phyloP scores from a whole-genome alignment of 2,113 vertebrate genomes.

The Urocynchramus pylzowi region DNA sequence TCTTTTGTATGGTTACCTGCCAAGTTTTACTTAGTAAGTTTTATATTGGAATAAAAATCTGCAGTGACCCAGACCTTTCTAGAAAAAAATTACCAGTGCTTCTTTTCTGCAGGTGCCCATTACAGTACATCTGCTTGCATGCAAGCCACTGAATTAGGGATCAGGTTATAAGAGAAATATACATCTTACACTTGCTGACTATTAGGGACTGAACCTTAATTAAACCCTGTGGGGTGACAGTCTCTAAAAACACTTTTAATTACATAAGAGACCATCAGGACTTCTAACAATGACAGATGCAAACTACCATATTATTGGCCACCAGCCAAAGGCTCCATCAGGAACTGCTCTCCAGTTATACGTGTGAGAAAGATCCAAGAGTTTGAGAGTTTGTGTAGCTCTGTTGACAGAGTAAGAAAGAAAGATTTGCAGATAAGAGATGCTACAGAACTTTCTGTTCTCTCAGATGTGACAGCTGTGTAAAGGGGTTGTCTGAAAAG shows the following conservation, averaged over 20 bases:
- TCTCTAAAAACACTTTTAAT: slow-evolving; percentile 56
- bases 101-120: not conserved
- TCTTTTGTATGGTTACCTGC: not conserved
- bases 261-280: slow-evolving; percentile 51
- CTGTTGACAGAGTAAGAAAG: not conserved
- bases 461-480: not conserved
- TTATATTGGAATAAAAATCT: not conserved
- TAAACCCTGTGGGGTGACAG: slow-evolving; percentile 17
- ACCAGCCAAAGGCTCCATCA: slow-evolving; percentile 12
- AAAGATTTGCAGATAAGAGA: slow-evolving; percentile 18
- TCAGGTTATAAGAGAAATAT: not conserved
- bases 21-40: not conserved
- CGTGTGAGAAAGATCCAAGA: slow-evolving; percentile 14
- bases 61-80: not conserved
- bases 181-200: not conserved
- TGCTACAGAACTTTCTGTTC: not conserved
- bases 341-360: slow-evolving; percentile 33
- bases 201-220: slow-evolving; percentile 10
- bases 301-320: slow-evolving; percentile 4
- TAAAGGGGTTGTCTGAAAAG: not conserved
- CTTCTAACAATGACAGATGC: slow-evolving; percentile 44
- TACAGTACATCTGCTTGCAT: not conserved
- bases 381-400: not conserved
- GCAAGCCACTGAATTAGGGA: not conserved
- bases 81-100: not conserved